Base-by-base conservation (phyloP, 2,888 invertebrate species). In the Polietes domitor region DNA sequence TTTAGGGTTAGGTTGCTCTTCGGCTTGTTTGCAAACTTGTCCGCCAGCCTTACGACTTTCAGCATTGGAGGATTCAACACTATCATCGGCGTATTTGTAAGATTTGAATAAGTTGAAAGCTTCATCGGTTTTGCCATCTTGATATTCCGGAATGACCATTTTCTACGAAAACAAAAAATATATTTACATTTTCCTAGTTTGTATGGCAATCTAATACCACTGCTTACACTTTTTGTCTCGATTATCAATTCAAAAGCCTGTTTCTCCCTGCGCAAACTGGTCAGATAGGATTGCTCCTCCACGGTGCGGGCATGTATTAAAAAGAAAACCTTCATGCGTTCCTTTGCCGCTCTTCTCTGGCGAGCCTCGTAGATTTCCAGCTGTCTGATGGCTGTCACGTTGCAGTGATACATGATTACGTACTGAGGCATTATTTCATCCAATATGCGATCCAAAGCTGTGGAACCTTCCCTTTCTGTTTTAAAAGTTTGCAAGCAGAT, bases 261-360 rank as follows among this genome's bases (percentile, higher is more conserved):
- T 91, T 99, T 99, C 92, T 99, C 99, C 84, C 96, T 94, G 85
- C 97, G 94, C 77, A 99, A 93, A 0, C 96, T 94, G 0, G 98
- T 98, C 43, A 99, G 93, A 92, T 98, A 99, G 1, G 97, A 95
- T 93, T 99, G 99, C 92, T 99, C 99, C 92, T 99, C 99, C 0
- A 98, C 97, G 7, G 99, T 99, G 83, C 96, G 96, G 10, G 95
- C 95, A 91, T 98, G 98, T 86, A 98, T 94, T 70, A 99, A 91
- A 89, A 98, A 98, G 92, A 97, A 99, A 9, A 99, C 96, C 88
- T 95, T 95, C 5, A 96, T 91, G 17, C 93, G 90, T 0, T 93
- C 91, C 10, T 93, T 93, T 1, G 92, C 91, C 0, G 89, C 85
- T n/a, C 91, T 90, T 58, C 92, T 91, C 82, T 94, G 93, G 32